Conservation (phyloP, 2,888 invertebrate species). For the Ophioninae sp. region DNA sequence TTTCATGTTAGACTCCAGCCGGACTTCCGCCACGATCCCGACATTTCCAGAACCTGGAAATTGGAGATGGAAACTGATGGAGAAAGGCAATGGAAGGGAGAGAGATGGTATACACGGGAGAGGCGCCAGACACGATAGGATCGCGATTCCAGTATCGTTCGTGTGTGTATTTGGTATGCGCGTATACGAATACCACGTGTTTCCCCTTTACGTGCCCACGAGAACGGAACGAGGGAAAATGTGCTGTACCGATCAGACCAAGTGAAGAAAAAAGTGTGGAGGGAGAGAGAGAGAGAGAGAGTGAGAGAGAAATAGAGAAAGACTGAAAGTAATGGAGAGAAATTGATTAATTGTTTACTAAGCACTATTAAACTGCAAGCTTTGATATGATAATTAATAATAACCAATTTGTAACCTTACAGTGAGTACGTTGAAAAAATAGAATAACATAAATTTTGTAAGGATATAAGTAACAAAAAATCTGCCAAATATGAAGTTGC, state of each 20-base stretch:
- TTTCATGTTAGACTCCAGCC: constrained; percentile 65
- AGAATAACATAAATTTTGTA: too few relatives aligned
- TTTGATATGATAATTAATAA: too few relatives aligned
- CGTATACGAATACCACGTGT: constrained; percentile 55
- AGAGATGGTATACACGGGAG: constrained; percentile 46
- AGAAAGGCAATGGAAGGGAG: not conserved
- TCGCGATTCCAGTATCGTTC: constrained; percentile 38
- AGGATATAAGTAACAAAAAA: too few relatives aligned
- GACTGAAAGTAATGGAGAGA: too few relatives aligned
- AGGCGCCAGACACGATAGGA: constrained; percentile 56
- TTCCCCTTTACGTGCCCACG: constrained; percentile 59
- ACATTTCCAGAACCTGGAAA: constrained; percentile 56
- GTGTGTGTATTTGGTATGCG: constrained; percentile 40
- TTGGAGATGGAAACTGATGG: not conserved
- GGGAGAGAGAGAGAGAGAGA: constrained; percentile 24
- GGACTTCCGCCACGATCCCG: constrained; percentile 69
- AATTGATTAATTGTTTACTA: too few relatives aligned
- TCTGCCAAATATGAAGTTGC: too few relatives aligned
- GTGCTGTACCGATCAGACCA: constrained; percentile 9
- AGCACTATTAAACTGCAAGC: too few relatives aligned
- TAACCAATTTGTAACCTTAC: too few relatives aligned
- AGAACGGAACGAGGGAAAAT: constrained; percentile 32
- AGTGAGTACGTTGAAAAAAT: too few relatives aligned
- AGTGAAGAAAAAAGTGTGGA: not conserved
- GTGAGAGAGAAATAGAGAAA: constrained; percentile 2